Conservation (phyloP, 2,888 invertebrate genomes). For the Dryobota labecula region DNA sequence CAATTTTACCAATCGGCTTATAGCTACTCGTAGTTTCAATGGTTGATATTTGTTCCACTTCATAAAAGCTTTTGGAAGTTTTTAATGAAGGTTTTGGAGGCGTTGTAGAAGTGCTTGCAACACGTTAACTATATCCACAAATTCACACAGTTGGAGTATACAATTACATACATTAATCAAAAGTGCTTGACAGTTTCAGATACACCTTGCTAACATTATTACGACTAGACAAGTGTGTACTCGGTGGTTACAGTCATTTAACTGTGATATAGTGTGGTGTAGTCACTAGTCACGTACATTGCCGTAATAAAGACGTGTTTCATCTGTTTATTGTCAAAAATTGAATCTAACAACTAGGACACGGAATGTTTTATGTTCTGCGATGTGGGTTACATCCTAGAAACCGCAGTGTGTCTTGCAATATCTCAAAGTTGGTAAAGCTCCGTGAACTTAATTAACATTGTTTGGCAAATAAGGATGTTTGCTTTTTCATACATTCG, state of each 20-base stretch:
- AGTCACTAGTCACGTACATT: constrained; percentile 46
- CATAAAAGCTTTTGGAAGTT: neutral
- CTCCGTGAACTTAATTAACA: constrained; percentile 44
- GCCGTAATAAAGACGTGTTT: constrained; percentile 53
- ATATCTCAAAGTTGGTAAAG: constrained; percentile 30
- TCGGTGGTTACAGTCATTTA: constrained; percentile 1
- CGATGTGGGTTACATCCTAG: constrained; percentile 51
- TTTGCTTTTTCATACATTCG: constrained; percentile 28
- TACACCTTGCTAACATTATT: constrained; percentile 6
- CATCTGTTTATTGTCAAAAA: constrained; percentile 53
- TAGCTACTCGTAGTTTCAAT: neutral
- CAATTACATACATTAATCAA: neutral
- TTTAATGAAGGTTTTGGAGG: neutral
- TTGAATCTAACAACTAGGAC: constrained; percentile 43
- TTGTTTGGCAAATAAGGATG: constrained; percentile 40
- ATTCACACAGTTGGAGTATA: neutral
- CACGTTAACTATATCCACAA: neutral
- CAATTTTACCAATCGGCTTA: neutral
- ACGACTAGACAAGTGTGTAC: constrained; percentile 17
- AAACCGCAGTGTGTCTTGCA: constrained; percentile 47
- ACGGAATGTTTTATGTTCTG: constrained; percentile 20
- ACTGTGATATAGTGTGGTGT: constrained; percentile 9
- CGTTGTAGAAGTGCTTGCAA: neutral
- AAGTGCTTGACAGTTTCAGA: constrained; percentile 12
- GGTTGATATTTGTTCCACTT: neutral